phyloP scores from a whole-genome alignment of 1,140 invertebrate genomes.

The Octopus bimaculoides region DNA sequence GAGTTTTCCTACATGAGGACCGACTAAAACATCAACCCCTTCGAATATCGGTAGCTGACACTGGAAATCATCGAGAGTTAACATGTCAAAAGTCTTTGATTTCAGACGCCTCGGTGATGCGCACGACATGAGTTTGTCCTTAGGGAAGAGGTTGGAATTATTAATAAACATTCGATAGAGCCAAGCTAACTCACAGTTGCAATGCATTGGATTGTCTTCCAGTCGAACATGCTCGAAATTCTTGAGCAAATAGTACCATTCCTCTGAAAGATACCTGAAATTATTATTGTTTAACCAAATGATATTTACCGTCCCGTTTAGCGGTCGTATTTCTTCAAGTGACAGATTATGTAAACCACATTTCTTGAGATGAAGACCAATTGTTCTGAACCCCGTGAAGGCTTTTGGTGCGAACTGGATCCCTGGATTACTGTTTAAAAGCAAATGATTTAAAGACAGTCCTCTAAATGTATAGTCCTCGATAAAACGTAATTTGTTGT shows the following conservation, averaged over 20 bases:
- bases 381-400: slow-evolving; percentile 48
- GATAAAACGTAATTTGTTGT: slow-evolving; percentile 49
- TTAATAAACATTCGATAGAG: slow-evolving; percentile 44
- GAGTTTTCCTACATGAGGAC: slow-evolving; percentile 41
- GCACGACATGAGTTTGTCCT: slow-evolving; percentile 42
- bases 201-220: slow-evolving; percentile 52
- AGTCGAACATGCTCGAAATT: slow-evolving; percentile 48
- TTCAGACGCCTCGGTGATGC: slow-evolving; percentile 37
- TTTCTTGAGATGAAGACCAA: slow-evolving; percentile 51
- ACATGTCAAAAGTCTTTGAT: slow-evolving; percentile 37
- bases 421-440: slow-evolving; percentile 52
- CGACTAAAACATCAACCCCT: slow-evolving; percentile 51
- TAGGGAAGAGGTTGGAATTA: slow-evolving; percentile 38
- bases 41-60: slow-evolving; percentile 53
- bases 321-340: slow-evolving; percentile 43
- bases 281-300: slow-evolving; percentile 54
- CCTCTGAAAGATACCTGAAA: slow-evolving; percentile 39
- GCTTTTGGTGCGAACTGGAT: slow-evolving; percentile 44
- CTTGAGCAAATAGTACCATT: slow-evolving; percentile 45
- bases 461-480: slow-evolving; percentile 53
- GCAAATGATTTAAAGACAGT: slow-evolving; percentile 49
- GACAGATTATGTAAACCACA: slow-evolving; percentile 45
- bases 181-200: slow-evolving; percentile 53
- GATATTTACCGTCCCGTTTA: slow-evolving; percentile 48
- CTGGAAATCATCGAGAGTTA: slow-evolving; percentile 47